These are phyloP conservation scores for Rhinichthys klamathensis DNA, from an alignment of 2,113 vertebrate species.

Conservation along the genomic window DNA sequence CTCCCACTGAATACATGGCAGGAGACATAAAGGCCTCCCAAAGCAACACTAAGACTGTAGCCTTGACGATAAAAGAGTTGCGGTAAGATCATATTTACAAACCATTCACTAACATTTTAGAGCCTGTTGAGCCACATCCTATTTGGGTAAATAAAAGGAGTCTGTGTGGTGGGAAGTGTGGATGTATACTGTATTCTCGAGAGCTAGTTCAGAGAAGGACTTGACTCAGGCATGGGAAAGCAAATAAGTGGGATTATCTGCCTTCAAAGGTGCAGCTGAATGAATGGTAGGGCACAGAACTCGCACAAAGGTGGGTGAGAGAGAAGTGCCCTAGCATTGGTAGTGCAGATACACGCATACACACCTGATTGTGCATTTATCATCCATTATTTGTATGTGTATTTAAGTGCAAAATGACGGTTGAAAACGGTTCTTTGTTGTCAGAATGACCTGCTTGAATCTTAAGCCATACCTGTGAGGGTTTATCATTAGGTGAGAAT, in stretches of 20 bases:
- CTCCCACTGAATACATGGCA: constrained; percentile 73
- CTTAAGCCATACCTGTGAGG: neutral
- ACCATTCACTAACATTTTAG: constrained; percentile 73
- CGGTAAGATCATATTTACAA: constrained; percentile 78
- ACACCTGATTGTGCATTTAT: constrained; percentile 37
- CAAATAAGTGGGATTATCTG: constrained; percentile 65
- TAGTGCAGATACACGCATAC: constrained; percentile 12
- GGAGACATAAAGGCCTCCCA: constrained; percentile 70
- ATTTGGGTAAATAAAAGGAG: constrained; percentile 70
- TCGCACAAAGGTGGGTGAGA: constrained; percentile 41
- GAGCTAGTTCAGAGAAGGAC: constrained; percentile 71
- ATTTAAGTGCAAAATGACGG: neutral
- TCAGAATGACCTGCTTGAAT: neutral
- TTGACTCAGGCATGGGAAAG: constrained; percentile 78
- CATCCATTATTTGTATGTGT: neutral
- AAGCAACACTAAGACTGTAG: constrained; percentile 70
- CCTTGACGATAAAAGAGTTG: constrained; percentile 68
- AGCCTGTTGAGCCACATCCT: constrained; percentile 76
- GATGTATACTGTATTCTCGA: constrained; percentile 66
- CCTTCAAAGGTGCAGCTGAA: constrained; percentile 71
- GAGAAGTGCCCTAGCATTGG: constrained; percentile 1
- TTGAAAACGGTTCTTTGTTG: neutral
- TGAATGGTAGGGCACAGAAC: constrained; percentile 55
- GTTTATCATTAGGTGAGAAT: neutral
- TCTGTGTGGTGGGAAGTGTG: constrained; percentile 62